Evolutionary conservation across 2,888 invertebrate genomes (phyloP).

Genomic region (Drosophila putrida): DNA sequence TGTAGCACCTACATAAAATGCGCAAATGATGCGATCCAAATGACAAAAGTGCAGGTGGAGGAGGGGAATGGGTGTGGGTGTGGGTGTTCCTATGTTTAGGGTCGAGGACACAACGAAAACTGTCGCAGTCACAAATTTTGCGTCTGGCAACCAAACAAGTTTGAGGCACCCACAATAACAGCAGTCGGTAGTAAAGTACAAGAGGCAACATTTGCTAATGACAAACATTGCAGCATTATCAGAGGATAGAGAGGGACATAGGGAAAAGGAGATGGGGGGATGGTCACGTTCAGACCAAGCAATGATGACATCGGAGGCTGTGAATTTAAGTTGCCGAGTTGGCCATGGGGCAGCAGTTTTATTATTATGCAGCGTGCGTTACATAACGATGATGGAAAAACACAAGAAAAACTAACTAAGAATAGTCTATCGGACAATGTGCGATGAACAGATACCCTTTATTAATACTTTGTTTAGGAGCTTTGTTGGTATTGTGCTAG

Average conservation of each 20-base stretch:
- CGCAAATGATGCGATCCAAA: conserved; percentile 74
- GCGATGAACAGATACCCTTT: conserved; percentile 7
- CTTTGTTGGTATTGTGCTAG: too few species aligned
- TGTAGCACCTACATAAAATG: conserved; percentile 77
- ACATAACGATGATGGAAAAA: conserved; percentile 23
- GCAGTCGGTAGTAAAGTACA: conserved; percentile 70
- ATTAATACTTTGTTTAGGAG: too few species aligned
- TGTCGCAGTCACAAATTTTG: conserved; percentile 81
- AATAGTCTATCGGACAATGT: neutral
- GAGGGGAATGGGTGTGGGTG: neutral
- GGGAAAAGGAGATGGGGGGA: neutral
- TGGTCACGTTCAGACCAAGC: conserved; percentile 43
- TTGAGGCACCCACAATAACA: conserved; percentile 52
- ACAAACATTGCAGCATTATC: conserved; percentile 66
- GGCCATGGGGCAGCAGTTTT: conserved; percentile 48
- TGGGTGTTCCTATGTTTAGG: neutral
- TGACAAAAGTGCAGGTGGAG: conserved; percentile 28
- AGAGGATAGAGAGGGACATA: neutral
- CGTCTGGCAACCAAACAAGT: conserved; percentile 57
- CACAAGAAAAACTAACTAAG: neutral
- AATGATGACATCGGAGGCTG: conserved; percentile 50
- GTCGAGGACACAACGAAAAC: conserved; percentile 55
- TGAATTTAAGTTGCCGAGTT: conserved; percentile 41
- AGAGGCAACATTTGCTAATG: conserved; percentile 81
- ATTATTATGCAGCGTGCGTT: conserved; percentile 79